Conservation (phyloP, 2,113 vertebrate species). For the Heloderma charlesbogerti region DNA sequence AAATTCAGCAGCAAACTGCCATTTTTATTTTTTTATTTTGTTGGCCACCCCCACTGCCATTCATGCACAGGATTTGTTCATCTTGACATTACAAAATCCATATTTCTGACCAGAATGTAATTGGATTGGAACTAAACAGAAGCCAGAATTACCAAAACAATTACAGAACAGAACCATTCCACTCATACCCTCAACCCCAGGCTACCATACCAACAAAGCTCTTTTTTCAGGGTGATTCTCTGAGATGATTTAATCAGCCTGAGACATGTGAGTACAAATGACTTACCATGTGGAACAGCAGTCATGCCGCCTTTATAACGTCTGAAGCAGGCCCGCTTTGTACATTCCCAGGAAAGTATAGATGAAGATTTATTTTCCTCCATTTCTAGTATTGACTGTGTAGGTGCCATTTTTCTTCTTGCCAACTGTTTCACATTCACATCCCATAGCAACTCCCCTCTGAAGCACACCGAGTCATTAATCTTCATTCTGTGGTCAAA, state of each 20-base stretch:
- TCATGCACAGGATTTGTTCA: background rate
- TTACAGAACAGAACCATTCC: background rate
- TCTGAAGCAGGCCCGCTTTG: background rate
- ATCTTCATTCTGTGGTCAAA: constrained; percentile 77
- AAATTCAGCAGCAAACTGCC: too few relatives aligned
- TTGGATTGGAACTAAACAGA: background rate
- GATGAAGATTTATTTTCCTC: constrained; percentile 58
- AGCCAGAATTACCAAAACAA: background rate
- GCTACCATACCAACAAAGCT: background rate
- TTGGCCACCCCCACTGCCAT: too few relatives aligned
- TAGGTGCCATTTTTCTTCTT: constrained; percentile 33
- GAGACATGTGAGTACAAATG: background rate
- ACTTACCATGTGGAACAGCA: background rate
- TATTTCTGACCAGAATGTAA: background rate
- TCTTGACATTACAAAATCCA: background rate
- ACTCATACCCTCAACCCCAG: fast-evolving
- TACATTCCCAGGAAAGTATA: constrained; percentile 12
- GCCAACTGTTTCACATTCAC: constrained; percentile 60
- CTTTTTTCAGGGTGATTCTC: background rate
- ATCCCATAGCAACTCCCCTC: constrained; percentile 55
- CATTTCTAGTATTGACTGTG: constrained; percentile 49
- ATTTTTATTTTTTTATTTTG: too few relatives aligned
- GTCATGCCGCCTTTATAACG: background rate
- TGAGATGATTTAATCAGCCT: background rate
- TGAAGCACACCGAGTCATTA: constrained; percentile 67